Conservation (phyloP, 2,797 vertebrate species). For the Gambelia wislizenii region DNA sequence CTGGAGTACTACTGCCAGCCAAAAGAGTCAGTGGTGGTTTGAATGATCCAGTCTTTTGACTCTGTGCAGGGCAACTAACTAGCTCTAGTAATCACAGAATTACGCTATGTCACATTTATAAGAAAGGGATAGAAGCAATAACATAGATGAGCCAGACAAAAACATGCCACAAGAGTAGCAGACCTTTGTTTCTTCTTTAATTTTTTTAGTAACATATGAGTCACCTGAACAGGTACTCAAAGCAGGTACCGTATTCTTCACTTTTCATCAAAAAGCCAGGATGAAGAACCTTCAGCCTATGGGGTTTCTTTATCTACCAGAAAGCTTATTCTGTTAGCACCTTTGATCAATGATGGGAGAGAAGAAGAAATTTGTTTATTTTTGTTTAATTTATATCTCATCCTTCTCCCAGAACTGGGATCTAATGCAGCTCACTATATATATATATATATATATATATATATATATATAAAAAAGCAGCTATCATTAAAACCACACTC, state of each 20-base stretch:
- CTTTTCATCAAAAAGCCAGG: not conserved
- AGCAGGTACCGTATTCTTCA: not conserved
- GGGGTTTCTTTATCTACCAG: too few relatives aligned
- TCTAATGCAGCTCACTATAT: too few relatives aligned
- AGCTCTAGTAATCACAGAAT: not conserved
- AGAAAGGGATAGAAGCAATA: not conserved
- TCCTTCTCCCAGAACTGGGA: too few relatives aligned
- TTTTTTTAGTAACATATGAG: not conserved
- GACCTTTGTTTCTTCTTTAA: not conserved
- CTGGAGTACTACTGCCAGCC: not conserved
- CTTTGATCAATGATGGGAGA: not conserved
- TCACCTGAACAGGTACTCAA: not conserved
- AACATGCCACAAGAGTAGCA: not conserved
- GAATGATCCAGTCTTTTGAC: not conserved
- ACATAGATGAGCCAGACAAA: not conserved
- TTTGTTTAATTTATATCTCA: too few relatives aligned
- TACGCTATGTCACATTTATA: not conserved
- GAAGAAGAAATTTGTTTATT: not conserved
- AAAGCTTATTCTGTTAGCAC: not conserved
- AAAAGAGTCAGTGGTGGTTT: too few relatives aligned
- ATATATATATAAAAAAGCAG: too few relatives aligned
- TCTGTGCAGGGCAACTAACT: not conserved
- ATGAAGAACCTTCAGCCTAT: not conserved
- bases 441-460: too few relatives aligned
- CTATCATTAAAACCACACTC: too few relatives aligned